These are phyloP conservation scores for Thamnophis sirtalis DNA, from an alignment of 2,113 vertebrate species.

Conservation along the genomic window DNA sequence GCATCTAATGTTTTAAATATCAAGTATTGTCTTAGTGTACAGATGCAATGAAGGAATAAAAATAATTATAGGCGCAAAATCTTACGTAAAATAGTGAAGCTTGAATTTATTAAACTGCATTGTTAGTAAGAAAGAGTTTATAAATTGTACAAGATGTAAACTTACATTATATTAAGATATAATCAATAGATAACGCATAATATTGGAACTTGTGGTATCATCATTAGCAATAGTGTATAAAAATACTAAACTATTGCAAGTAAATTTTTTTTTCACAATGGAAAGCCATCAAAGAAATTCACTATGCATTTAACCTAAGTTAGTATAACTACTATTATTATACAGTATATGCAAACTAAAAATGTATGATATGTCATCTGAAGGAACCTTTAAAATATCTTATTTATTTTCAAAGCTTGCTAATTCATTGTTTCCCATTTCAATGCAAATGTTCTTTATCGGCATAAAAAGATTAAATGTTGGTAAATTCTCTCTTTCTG, in stretches of 20 bases:
- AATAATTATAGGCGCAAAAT: not conserved
- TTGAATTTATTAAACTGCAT: not conserved
- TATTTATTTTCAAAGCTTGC: not conserved
- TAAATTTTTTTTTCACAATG: not conserved
- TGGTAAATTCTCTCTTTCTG: not conserved
- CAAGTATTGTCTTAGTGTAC: not conserved
- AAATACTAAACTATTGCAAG: not conserved
- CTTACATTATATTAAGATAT: not conserved
- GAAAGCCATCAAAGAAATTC: not conserved
- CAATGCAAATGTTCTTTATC: not conserved
- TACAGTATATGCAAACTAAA: not conserved
- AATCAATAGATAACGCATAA: not conserved
- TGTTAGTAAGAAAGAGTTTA: not conserved
- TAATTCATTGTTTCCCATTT: not conserved
- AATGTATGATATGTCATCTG: not conserved
- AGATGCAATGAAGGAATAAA: not conserved
- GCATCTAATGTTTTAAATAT: not conserved
- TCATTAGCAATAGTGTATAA: not conserved
- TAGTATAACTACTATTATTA: not conserved
- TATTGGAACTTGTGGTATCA: not conserved
- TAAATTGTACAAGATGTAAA: not conserved
- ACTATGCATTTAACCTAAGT: not conserved
- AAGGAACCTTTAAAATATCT: not conserved
- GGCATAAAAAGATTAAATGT: not conserved
- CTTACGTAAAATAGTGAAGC: not conserved